Conservation (phyloP, 2,888 invertebrate species). For the Chloroclysta siterata region DNA sequence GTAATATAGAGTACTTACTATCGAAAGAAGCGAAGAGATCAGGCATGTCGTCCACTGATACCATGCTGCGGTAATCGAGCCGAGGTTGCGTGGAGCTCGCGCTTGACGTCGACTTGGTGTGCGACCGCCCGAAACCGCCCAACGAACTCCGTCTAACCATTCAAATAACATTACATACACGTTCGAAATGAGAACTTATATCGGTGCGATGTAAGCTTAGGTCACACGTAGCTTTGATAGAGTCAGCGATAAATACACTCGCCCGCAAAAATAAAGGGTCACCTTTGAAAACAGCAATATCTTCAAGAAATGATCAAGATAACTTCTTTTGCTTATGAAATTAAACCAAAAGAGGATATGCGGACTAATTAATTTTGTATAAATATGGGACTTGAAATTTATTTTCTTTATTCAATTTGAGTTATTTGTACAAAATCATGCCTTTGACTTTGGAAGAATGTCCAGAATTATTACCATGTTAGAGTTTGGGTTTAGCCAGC, state of each 20-base stretch:
- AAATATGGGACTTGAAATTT: too few species aligned
- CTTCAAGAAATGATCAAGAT: too few species aligned
- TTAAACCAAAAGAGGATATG: too few species aligned
- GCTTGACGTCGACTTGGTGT: conserved; percentile 87
- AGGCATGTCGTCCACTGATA: conserved; percentile 97
- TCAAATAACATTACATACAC: conserved; percentile 14
- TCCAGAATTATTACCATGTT: too few species aligned
- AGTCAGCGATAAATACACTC: not conserved
- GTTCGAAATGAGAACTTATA: not conserved
- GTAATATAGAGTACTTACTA: conserved; percentile 86
- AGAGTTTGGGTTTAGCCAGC: too few species aligned
- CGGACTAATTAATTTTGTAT: too few species aligned
- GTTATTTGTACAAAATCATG: too few species aligned
- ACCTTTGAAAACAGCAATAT: too few species aligned
- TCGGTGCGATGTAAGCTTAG: not conserved
- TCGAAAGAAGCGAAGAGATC: conserved; percentile 97
- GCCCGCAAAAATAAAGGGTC: too few species aligned
- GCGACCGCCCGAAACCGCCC: conserved; percentile 92
- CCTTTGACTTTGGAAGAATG: too few species aligned
- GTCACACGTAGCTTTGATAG: not conserved
- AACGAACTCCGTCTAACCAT: conserved; percentile 91
- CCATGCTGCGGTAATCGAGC: conserved; percentile 96
- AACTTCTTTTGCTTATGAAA: too few species aligned
- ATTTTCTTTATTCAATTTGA: too few species aligned
- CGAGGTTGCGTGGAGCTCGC: conserved; percentile 87